Percentiles rank a stretch among this genome's conserved stretches.
phyloP scores from a whole-genome alignment of 2,797 vertebrate species.

The Onychomys torridus region DNA sequence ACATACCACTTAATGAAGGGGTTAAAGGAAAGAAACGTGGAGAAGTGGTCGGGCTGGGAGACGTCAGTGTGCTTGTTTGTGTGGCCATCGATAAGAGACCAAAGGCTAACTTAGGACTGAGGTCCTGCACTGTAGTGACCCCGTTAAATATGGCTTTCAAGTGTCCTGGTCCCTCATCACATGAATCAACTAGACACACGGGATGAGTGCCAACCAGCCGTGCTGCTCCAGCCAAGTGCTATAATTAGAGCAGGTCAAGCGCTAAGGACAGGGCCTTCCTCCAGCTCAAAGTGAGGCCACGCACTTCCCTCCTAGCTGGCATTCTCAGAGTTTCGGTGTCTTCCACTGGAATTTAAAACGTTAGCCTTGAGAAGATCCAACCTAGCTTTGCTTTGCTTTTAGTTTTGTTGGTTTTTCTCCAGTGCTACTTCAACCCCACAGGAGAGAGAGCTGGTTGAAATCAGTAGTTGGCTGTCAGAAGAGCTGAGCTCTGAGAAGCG shows the following conservation, averaged over 20 bases:
- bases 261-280: conserved; percentile 60
- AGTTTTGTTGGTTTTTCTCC: neutral
- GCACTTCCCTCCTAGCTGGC: neutral
- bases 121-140: conserved; percentile 31
- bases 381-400: neutral
- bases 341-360: neutral
- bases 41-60: neutral
- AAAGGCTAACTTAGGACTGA: conserved; percentile 46
- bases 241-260: conserved; percentile 77
- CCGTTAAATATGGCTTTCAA: conserved; percentile 59
- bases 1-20: neutral
- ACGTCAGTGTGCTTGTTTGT: neutral
- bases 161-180: conserved; percentile 54
- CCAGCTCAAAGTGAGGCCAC: neutral
- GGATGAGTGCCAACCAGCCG: conserved; percentile 70
- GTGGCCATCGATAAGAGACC: neutral
- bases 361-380: neutral
- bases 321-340: neutral
- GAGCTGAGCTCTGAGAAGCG: neutral
- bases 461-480: neutral
- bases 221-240: conserved; percentile 62
- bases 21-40: neutral
- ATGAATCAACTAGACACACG: conserved; percentile 70
- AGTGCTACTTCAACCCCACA: neutral
- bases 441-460: neutral